Percentiles rank a stretch among this genome's conserved stretches.
Conservation (phyloP, 2,888 invertebrate genomes). For the Rhopalosiphum nymphaeae region DNA sequence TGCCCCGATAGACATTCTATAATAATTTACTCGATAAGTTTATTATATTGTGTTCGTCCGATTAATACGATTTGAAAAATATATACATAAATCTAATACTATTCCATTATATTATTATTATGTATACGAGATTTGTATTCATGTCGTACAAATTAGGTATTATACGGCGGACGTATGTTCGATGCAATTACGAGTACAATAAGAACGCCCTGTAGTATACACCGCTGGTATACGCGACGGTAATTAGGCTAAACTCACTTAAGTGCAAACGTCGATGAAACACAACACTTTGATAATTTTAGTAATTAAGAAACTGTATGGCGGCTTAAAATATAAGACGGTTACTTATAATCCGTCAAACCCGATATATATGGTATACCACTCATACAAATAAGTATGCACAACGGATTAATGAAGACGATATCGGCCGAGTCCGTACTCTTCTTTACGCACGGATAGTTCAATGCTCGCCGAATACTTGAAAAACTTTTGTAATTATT, state of each 20-base stretch:
- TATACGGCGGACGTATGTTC: neutral
- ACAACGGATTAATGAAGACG: neutral
- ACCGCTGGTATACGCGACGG: neutral
- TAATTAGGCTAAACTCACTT: neutral
- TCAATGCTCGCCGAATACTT: neutral
- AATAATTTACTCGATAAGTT: neutral
- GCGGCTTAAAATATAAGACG: neutral
- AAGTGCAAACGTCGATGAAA: neutral
- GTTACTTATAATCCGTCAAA: slow-evolving; percentile 31
- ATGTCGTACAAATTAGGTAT: neutral
- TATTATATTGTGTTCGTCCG: neutral
- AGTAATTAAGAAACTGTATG: slow-evolving; percentile 15
- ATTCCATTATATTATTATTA: neutral
- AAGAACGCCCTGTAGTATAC: neutral
- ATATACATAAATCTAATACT: neutral
- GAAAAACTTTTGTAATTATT: slow-evolving; percentile 44
- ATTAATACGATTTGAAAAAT: neutral
- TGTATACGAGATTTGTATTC: neutral
- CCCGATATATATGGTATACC: neutral
- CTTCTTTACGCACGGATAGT: neutral
- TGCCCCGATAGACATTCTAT: neutral
- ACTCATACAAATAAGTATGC: neutral
- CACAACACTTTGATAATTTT: neutral
- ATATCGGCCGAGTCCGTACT: neutral
- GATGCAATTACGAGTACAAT: neutral